These are phyloP conservation scores for Chrysolina americana DNA, from an alignment of 2,888 invertebrate genomes.

Conservation along the genomic window DNA sequence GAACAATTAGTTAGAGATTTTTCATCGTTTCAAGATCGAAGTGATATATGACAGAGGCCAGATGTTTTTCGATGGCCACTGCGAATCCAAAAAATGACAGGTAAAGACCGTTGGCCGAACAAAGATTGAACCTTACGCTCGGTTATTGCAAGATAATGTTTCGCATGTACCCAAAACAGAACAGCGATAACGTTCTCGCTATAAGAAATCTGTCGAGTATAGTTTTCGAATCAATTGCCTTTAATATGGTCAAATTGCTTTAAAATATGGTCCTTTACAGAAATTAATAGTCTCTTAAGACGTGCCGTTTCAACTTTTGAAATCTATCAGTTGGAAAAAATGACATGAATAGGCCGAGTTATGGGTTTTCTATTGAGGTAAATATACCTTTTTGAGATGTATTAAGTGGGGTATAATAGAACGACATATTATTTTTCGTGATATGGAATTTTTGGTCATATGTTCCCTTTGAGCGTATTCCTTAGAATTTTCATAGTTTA, in stretches of 20 bases:
- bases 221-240: slow-evolving; percentile 63
- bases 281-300: slow-evolving; percentile 61
- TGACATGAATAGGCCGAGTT: slow-evolving; percentile 42
- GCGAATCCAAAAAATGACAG: slow-evolving; percentile 20
- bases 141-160: not conserved
- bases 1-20: slow-evolving; percentile 66
- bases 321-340: slow-evolving; percentile 43
- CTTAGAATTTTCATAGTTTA: not conserved
- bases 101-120: not conserved
- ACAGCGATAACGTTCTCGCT: not conserved
- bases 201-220: not conserved
- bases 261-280: slow-evolving; percentile 65
- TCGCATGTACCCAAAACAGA: not conserved
- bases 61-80: slow-evolving; percentile 56
- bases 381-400: slow-evolving; percentile 45
- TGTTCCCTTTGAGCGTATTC: slow-evolving; percentile 26
- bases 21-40: slow-evolving; percentile 64
- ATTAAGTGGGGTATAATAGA: slow-evolving; percentile 48
- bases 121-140: not conserved
- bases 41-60: slow-evolving; percentile 65
- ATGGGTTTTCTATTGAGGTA: slow-evolving; percentile 42
- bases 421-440: slow-evolving; percentile 41
- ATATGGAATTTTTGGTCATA: slow-evolving; percentile 36
- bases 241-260: slow-evolving; percentile 69
- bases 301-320: slow-evolving; percentile 46